Base-by-base conservation (phyloP, 2,797 vertebrate genomes). In the Amblyopsis hoosieri region DNA sequence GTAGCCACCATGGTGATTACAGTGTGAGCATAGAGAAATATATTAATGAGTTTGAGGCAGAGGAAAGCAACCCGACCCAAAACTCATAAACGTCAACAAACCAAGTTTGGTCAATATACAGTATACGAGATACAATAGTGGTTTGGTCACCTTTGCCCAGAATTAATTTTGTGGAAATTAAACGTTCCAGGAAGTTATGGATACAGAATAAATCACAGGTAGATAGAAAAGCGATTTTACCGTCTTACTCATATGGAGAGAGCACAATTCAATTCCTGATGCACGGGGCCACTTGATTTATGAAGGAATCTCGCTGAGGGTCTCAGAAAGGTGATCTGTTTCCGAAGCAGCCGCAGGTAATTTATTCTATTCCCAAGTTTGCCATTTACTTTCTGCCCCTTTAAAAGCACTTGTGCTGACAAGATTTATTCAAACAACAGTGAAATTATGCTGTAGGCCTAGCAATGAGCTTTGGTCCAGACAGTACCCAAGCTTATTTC, bases 281-380 rank as follows among this genome's bases (percentile, higher is more conserved):
- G 75, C 48, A 63, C 73, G 69, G 66, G 45, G 45, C 49, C 50
- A 61, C 67, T 6, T 88, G 87, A 89, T 89, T 91, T 87, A 87
- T 85, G 77, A 83, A 88, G 71, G 76, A 83, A 54, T 77, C 75
- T 61, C 62, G 72, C 31, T 6, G 66, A 60, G 80, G 80, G 63
- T 87, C 82, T 78, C 50, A 1, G 60, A 86, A 85, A 91, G 87
- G 84, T 88, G 84, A 86, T 81, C 72, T 51, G 76, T 59, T 57
- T 71, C 71, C 65, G 72, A 81, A 62, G 60, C 71, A 74, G 74
- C 60, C 64, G 60, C 76, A 80, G 76, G 81, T 91, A 83, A 91
- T 91, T 83, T 84, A 91, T 91, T 89, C 74, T 65, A 56, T 76
- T 81, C 65, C 72, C 75, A 74, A 82, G 69, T 79, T 85, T 76